Conservation (phyloP, 2,113 vertebrate genomes). For the Varanus salvator region DNA sequence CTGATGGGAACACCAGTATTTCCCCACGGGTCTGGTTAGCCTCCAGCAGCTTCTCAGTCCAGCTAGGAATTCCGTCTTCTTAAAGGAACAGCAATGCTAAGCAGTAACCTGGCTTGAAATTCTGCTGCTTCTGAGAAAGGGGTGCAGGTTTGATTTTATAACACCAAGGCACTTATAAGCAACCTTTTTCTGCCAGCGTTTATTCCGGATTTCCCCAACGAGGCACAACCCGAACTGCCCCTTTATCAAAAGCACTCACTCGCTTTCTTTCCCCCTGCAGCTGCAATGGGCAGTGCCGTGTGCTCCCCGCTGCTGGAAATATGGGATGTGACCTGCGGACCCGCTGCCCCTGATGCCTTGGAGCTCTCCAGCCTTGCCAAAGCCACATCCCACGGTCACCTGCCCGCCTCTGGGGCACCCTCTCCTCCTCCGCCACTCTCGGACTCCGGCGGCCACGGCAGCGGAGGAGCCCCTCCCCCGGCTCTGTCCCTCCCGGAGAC, state of each 20-base stretch:
- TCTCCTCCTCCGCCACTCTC: conserved; percentile 74
- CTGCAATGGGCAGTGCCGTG: conserved; percentile 67
- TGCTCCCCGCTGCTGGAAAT: conserved; percentile 76
- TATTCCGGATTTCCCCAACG: no score
- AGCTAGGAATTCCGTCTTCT: no score
- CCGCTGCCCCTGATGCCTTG: conserved; percentile 58
- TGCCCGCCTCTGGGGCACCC: conserved; percentile 71
- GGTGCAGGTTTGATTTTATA: no score
- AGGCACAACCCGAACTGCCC: neutral
- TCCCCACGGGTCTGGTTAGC: no score
- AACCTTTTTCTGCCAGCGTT: no score
- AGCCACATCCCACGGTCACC: conserved; percentile 60
- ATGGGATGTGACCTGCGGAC: conserved; percentile 65
- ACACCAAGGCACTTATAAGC: neutral
- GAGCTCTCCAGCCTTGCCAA: conserved; percentile 69
- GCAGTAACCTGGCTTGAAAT: no score
- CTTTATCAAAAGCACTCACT: neutral
- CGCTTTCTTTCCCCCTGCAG: rapidly evolving
- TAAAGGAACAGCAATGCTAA: no score
- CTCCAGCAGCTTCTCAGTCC: no score
- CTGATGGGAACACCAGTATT: no score
- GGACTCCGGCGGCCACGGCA: conserved; percentile 69
- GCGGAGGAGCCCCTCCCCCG: conserved; percentile 72
- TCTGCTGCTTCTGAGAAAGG: no score
- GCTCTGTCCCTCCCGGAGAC: conserved; percentile 57